phyloP scores from a whole-genome alignment of 1,140 invertebrate species.

The Drosophila sulfurigaster region DNA sequence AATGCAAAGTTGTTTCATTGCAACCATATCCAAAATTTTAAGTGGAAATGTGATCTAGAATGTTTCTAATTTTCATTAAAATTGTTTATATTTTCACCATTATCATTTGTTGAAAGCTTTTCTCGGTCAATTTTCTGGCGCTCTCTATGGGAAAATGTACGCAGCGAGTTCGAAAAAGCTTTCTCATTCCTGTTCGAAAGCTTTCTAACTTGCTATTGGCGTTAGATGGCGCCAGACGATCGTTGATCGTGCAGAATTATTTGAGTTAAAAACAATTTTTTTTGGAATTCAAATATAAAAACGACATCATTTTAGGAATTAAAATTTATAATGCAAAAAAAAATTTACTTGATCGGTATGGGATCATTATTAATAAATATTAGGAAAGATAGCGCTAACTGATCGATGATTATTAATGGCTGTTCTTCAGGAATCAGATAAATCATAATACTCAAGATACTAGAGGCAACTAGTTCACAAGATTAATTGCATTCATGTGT shows the following conservation, averaged over 20 bases:
- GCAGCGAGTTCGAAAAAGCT: constrained; percentile 57
- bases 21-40: background rate
- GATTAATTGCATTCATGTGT: constrained; percentile 16
- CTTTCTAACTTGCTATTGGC: constrained; percentile 26
- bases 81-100: background rate
- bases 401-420: background rate
- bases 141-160: constrained; percentile 33
- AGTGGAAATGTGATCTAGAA: background rate
- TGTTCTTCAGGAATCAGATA: background rate
- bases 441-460: background rate
- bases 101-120: constrained; percentile 22
- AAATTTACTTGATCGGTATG: too few species aligned
- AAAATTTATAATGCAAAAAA: too few species aligned
- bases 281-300: too few species aligned
- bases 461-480: constrained; percentile 1
- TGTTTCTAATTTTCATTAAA: background rate
- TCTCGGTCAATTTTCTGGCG: constrained; percentile 16
- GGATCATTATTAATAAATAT: too few species aligned
- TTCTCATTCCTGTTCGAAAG: constrained; percentile 39
- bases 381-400: background rate
- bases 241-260: constrained; percentile 2
- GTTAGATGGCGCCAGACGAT: constrained; percentile 61
- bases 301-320: too few species aligned
- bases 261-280: background rate
- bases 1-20: background rate